Conservation (phyloP, 2,888 invertebrate genomes). For the Watsonalla binaria region DNA sequence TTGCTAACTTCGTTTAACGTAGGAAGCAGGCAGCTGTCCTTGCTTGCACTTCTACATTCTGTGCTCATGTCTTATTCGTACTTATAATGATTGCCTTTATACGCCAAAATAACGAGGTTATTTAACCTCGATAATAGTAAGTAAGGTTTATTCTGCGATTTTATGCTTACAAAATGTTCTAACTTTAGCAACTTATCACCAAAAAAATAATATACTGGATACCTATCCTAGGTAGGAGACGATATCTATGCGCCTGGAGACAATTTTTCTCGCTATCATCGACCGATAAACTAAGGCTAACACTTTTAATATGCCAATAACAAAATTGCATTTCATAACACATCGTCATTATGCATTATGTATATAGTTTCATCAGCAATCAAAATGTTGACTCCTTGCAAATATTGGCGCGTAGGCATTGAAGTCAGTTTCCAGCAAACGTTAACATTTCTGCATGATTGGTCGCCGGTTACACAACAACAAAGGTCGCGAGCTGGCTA, state of each 20-base stretch:
- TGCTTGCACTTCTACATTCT: constrained; percentile 31
- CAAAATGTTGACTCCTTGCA: constrained; percentile 4
- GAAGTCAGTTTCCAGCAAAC: constrained; percentile 44
- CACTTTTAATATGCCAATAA: constrained; percentile 8
- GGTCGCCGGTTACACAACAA: constrained; percentile 42
- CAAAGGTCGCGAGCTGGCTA: constrained; percentile 50
- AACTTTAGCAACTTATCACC: too few species aligned
- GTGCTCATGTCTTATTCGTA: constrained; percentile 9
- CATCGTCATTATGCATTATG: constrained; percentile 21
- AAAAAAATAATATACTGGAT: too few species aligned
- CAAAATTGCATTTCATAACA: not conserved
- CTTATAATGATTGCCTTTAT: not conserved
- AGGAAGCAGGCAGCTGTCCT: constrained; percentile 66
- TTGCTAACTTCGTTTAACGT: constrained; percentile 33
- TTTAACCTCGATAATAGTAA: too few species aligned
- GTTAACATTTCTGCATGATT: constrained; percentile 54
- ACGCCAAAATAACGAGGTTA: not conserved
- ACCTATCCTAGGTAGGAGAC: too few species aligned
- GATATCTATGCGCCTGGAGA: too few species aligned
- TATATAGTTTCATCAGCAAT: constrained; percentile 22
- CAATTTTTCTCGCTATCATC: too few species aligned
- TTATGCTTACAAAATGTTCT: too few species aligned
- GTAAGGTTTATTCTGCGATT: too few species aligned
- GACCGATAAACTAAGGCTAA: not conserved
- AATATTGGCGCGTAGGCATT: constrained; percentile 11